These are phyloP conservation scores for Oscheius sp. DNA, from an alignment of 2,888 invertebrate species.

Conservation along the genomic window DNA sequence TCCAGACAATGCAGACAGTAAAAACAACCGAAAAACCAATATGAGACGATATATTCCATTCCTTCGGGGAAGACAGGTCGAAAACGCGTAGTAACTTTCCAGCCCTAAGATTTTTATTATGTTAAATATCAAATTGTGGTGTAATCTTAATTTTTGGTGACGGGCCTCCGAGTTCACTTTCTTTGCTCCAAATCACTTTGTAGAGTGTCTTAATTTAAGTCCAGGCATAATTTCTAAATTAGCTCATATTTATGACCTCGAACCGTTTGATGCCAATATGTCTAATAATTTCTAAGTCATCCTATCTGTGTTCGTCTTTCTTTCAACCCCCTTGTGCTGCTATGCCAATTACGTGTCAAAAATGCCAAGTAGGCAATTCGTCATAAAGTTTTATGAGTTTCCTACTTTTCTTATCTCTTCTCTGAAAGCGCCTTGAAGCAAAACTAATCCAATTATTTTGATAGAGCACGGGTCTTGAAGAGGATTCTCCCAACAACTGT, in stretches of 20 bases:
- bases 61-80: slow-evolving; percentile 28
- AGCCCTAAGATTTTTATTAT: background rate
- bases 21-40: slow-evolving; percentile 26
- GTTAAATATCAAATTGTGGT: too few species aligned
- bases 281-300: slow-evolving; percentile 16
- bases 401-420: background rate
- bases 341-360: slow-evolving; percentile 13
- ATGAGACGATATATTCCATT: slow-evolving; percentile 33
- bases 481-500: too few species aligned
- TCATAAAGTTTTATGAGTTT: background rate
- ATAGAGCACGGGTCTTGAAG: too few species aligned
- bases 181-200: slow-evolving; percentile 11
- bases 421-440: too few species aligned
- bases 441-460: too few species aligned
- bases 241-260: slow-evolving; percentile 25
- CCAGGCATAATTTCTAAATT: slow-evolving; percentile 19
- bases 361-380: background rate
- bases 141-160: slow-evolving; percentile 17
- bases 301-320: slow-evolving; percentile 14
- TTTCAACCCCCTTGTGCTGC: background rate
- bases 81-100: slow-evolving; percentile 24
- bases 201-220: slow-evolving; percentile 14
- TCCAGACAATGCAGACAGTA: slow-evolving; percentile 41
- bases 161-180: slow-evolving; percentile 18
- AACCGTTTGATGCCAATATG: background rate